phyloP scores from a whole-genome alignment of 2,797 vertebrate species.

The Lagodon rhomboides region DNA sequence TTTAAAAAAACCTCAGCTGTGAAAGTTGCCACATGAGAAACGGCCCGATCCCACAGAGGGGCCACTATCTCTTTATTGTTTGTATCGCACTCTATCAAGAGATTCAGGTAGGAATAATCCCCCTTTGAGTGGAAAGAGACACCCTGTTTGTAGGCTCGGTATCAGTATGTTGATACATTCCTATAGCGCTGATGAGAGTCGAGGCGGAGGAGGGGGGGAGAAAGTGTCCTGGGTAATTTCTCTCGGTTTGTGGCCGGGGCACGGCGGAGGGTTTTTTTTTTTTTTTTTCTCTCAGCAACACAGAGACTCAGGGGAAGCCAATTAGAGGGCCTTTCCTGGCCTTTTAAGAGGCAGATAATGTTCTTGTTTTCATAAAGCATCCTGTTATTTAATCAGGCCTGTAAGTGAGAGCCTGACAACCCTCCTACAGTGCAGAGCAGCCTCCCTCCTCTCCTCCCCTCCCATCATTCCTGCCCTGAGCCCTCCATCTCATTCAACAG shows the following conservation, averaged over 20 bases:
- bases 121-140: conserved; percentile 41
- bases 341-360: conserved; percentile 83
- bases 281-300: conserved; percentile 39
- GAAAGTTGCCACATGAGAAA: conserved; percentile 57
- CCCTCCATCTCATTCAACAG: conserved; percentile 84
- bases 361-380: conserved; percentile 85
- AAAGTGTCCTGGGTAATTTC: conserved; percentile 41
- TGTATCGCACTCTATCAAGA: conserved; percentile 65
- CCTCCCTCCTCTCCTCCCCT: conserved; percentile 58
- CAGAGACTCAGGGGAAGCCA: conserved; percentile 71
- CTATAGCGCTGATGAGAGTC: conserved; percentile 54
- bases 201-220: conserved; percentile 30
- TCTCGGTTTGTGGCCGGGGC: conserved; percentile 42
- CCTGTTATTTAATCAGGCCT: conserved; percentile 86
- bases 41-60: conserved; percentile 40
- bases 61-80: conserved; percentile 65
- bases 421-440: conserved; percentile 62
- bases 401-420: conserved; percentile 81
- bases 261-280: conserved; percentile 34
- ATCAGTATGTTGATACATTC: conserved; percentile 67
- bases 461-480: conserved; percentile 79
- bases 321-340: conserved; percentile 79
- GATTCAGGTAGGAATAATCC: conserved; percentile 41
- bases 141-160: conserved; percentile 46
- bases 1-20: conserved; percentile 46